Evolutionary conservation across 2,113 vertebrate species (phyloP), one percentile per base, ranked within the genome.

Genomic region (Cettia cetti): DNA sequence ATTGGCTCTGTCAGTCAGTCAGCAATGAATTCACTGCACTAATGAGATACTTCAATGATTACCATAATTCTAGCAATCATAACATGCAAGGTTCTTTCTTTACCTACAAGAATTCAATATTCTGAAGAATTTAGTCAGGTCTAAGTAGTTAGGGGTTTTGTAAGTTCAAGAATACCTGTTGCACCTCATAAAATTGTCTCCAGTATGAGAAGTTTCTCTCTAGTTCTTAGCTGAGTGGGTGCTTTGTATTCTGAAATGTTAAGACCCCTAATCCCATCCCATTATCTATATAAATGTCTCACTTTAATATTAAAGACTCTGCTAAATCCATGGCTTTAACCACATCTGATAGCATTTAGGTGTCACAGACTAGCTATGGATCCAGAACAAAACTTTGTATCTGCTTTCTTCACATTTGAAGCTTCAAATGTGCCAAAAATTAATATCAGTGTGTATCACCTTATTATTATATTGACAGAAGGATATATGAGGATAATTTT

Each of bases 261-360:
- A 89, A 77, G 42, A 47, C 33, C 27, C 65, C 60, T 92, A 96
- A 94, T 91, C 68, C 68, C 39, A 74, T 52, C 52, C 82, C 52
- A 68, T 91, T 91, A 91, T 75, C 81, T 74, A 75, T 50, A 86
- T 75, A 89, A 92, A 89, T 59, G 18, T 54, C 69, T 89, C 74
- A 84, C 39, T 65, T 86, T 47, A 52, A 60, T 86, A 78, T 6
- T 65, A 74, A 83, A 72, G 76, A 69, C 18, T 78, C 28, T 83
- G 56, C 52, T 84, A 86, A 92, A 81, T 84, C 87, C 69, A 70
- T 30, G 74, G 60, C 47, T 91, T 89, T 78, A 84, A 54, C 77
- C 60, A 50, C 13, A 52, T 39, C 61, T 66, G 81, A 86, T 60
- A 75, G 47, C 30, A 35, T 59, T 77, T 61, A 71, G 66, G 65